Conservation (phyloP, 2,888 invertebrate genomes). For the Synergus gifuensis region DNA sequence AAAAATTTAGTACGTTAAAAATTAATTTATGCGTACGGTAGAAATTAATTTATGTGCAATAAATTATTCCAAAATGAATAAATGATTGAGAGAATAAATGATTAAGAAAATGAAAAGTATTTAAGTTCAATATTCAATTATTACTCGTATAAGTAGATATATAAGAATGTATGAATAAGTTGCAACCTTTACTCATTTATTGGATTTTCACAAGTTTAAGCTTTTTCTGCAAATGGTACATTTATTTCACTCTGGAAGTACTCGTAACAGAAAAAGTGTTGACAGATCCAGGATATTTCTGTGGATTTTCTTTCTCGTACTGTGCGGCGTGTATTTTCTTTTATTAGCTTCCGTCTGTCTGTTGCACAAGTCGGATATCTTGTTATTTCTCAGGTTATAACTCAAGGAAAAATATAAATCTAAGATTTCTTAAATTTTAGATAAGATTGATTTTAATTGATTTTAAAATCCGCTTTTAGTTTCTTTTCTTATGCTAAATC, state of each 20-base stretch:
- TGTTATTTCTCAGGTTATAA: constrained; percentile 57
- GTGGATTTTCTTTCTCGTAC: not conserved
- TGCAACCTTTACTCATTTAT: not conserved
- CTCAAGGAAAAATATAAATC: constrained; percentile 44
- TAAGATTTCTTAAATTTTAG: too few relatives aligned
- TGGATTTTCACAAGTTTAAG: not conserved
- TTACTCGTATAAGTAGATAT: too few relatives aligned
- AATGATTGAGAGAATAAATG: too few relatives aligned
- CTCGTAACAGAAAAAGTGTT: not conserved
- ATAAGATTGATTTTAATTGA: constrained; percentile 54
- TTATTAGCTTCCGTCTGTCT: constrained; percentile 44
- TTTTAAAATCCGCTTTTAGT: not conserved
- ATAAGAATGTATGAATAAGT: not conserved
- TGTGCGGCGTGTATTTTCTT: not conserved
- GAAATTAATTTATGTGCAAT: too few relatives aligned
- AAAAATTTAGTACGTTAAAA: too few relatives aligned
- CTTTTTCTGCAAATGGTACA: not conserved
- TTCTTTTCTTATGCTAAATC: not conserved
- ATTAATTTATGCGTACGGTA: too few relatives aligned
- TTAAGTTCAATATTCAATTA: too few relatives aligned
- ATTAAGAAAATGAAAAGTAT: too few relatives aligned
- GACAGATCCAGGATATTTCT: not conserved
- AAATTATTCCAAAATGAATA: too few relatives aligned
- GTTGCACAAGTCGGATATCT: constrained; percentile 59
- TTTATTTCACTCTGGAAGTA: not conserved